These are phyloP conservation scores for Microplitis demolitor DNA, from an alignment of 1,140 invertebrate species.

Conservation along the genomic window DNA sequence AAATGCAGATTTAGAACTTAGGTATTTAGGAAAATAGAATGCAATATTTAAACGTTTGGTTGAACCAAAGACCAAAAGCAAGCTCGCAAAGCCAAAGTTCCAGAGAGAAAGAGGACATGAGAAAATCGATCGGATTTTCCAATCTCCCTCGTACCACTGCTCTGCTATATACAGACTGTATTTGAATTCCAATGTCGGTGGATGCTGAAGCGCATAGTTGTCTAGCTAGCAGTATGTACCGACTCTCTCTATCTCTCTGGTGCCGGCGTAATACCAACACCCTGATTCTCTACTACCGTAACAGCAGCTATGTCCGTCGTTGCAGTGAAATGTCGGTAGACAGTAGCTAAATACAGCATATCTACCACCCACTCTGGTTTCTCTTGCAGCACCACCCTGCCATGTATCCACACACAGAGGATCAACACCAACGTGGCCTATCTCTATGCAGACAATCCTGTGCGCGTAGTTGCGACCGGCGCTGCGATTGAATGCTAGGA, in stretches of 20 bases:
- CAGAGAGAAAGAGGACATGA: slow-evolving; percentile 20
- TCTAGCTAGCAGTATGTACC: background rate
- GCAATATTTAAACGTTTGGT: no score
- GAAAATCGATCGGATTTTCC: slow-evolving; percentile 54
- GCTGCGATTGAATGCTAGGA: slow-evolving; percentile 62
- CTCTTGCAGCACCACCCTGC: background rate
- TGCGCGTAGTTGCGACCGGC: slow-evolving; percentile 48
- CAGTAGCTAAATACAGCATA: background rate
- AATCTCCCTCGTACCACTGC: slow-evolving; percentile 37
- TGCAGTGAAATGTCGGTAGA: slow-evolving; percentile 8
- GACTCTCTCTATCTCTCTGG: background rate
- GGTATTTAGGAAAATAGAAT: no score
- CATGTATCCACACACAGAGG: slow-evolving; percentile 9
- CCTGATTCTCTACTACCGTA: background rate
- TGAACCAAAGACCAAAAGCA: no score
- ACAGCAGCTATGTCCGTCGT: slow-evolving; percentile 9
- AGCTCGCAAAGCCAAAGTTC: background rate
- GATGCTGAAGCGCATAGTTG: background rate
- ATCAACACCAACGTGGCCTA: slow-evolving; percentile 5
- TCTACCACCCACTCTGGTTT: background rate
- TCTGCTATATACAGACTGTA: slow-evolving; percentile 34
- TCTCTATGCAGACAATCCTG: slow-evolving; percentile 13
- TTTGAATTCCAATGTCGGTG: slow-evolving; percentile 44
- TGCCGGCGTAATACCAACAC: slow-evolving; percentile 3
- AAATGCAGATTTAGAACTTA: no score